Evolutionary conservation across 2,113 vertebrate genomes (phyloP).

Genomic region (Spheniscus mendiculus): DNA sequence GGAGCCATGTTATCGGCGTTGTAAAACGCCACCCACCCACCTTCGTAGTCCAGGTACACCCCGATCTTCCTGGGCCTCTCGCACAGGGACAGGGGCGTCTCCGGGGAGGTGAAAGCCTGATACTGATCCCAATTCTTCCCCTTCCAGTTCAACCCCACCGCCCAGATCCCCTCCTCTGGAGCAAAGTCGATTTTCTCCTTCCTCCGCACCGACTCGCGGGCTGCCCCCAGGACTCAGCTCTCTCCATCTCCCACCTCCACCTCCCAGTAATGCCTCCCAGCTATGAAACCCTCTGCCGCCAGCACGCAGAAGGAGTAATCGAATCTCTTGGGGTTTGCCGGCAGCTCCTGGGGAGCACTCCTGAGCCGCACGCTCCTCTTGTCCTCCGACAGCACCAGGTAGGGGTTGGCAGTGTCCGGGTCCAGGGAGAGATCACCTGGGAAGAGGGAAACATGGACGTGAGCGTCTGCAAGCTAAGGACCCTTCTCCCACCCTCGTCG

Average conservation of each 20-base stretch:
- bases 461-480: background rate
- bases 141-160: constrained; percentile 57
- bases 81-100: background rate
- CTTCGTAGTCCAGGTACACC: constrained; percentile 38
- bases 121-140: constrained; percentile 63
- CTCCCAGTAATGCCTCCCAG: constrained; percentile 67
- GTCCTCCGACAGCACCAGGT: constrained; percentile 62
- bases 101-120: constrained; percentile 28
- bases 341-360: background rate
- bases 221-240: constrained; percentile 62
- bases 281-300: background rate
- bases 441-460: fast-evolving
- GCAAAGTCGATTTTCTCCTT: constrained; percentile 55
- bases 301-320: constrained; percentile 59
- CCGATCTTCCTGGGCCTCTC: constrained; percentile 32
- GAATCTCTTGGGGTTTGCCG: constrained; percentile 24
- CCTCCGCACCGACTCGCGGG: constrained; percentile 30
- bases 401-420: constrained; percentile 55
- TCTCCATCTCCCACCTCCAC: constrained; percentile 61
- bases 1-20: constrained; percentile 27
- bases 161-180: constrained; percentile 53
- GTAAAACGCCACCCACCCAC: constrained; percentile 1
- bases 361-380: constrained; percentile 43
- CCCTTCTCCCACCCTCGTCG: background rate
- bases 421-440: constrained; percentile 52